A percentile compares a stretch with the other conserved stretches of the same genome.
phyloP scores from a whole-genome alignment of 2,888 invertebrate species.

The Perdita meconis region DNA sequence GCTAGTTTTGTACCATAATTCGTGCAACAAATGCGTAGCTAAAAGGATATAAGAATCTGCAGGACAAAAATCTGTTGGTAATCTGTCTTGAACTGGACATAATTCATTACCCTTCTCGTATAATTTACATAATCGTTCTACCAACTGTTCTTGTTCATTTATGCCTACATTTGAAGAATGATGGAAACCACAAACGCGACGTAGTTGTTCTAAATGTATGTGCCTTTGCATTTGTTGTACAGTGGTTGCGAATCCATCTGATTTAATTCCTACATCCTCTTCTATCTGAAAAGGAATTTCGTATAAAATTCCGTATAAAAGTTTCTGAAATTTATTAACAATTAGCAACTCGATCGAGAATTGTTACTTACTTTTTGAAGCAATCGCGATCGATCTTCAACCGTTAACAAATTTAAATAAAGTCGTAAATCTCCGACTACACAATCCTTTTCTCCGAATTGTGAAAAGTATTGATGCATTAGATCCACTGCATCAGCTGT shows the following conservation, averaged over 20 bases:
- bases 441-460: conserved; percentile 94
- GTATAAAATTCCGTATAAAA: neutral
- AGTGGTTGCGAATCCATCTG: conserved; percentile 79
- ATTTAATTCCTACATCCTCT: conserved; percentile 79
- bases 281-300: conserved; percentile 72
- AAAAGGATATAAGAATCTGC: conserved; percentile 93
- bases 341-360: neutral
- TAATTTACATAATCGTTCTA: conserved; percentile 77
- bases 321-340: conserved; percentile 1
- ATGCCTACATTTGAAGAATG: conserved; percentile 80
- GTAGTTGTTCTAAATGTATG: conserved; percentile 91
- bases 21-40: conserved; percentile 89
- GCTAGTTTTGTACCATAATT: conserved; percentile 85
- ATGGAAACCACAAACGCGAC: conserved; percentile 90
- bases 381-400: conserved; percentile 87
- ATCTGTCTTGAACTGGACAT: conserved; percentile 85
- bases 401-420: conserved; percentile 89
- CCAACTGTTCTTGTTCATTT: conserved; percentile 75
- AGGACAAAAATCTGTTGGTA: conserved; percentile 90
- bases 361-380: conserved; percentile 77
- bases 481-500: conserved; percentile 86
- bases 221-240: conserved; percentile 92
- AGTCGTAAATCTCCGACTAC: conserved; percentile 93
- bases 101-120: conserved; percentile 78
- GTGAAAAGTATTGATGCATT: conserved; percentile 91